Percentiles rank a stretch among this genome's conserved stretches.
phyloP scores from a whole-genome alignment of 1,140 invertebrate species.

The Cydia pomonella region DNA sequence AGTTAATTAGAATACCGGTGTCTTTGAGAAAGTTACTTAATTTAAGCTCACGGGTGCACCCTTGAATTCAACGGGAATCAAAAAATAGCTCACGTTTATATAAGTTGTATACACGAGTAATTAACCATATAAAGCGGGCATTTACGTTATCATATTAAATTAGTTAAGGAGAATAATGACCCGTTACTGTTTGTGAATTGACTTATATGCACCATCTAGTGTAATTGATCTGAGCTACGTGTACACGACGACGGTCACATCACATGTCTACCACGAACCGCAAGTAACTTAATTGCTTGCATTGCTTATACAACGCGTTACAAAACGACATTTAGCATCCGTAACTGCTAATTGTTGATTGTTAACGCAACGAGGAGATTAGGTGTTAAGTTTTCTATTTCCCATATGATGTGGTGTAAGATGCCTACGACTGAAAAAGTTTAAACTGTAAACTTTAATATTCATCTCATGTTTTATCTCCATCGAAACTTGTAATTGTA shows the following conservation, averaged over 20 bases:
- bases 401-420: slow-evolving; percentile 35
- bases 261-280: slow-evolving; percentile 2
- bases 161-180: no score
- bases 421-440: neutral
- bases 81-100: no score
- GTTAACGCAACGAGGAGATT: neutral
- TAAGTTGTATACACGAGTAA: no score
- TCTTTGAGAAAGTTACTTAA: no score
- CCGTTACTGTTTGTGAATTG: no score
- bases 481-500: slow-evolving; percentile 7
- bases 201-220: neutral
- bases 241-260: slow-evolving; percentile 9
- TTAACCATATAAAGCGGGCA: no score
- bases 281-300: slow-evolving; percentile 28
- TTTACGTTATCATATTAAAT: no score
- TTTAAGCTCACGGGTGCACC: no score
- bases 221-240: neutral
- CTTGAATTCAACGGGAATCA: no score
- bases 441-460: no score
- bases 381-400: neutral
- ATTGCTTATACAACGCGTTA: slow-evolving; percentile 29
- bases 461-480: neutral
- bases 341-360: slow-evolving; percentile 31
- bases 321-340: slow-evolving; percentile 22
- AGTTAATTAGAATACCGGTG: no score